Percentiles rank a stretch among this genome's conserved stretches.
phyloP scores from a whole-genome alignment of 2,797 vertebrate genomes.

The Tapera naevia region DNA sequence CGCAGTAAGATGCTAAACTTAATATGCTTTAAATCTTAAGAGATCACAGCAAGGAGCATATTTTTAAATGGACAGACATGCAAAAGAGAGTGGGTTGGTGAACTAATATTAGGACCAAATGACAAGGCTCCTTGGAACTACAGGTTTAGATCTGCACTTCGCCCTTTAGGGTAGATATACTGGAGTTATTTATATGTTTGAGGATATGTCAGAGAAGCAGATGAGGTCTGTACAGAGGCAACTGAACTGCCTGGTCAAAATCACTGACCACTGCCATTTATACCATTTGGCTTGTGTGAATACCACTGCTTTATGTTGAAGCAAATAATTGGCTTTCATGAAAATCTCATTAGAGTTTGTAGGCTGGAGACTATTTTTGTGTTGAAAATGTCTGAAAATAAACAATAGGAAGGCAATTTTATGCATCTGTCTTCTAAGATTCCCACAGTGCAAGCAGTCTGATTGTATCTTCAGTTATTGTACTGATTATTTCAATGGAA shows the following conservation, averaged over 20 bases:
- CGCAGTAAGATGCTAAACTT: neutral
- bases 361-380: neutral
- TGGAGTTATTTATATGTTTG: constrained; percentile 50
- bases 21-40: neutral
- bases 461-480: neutral
- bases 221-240: neutral
- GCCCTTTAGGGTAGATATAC: constrained; percentile 32
- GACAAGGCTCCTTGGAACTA: constrained; percentile 5
- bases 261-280: neutral
- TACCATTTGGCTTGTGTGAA: neutral
- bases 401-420: neutral
- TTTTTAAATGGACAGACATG: constrained; percentile 39
- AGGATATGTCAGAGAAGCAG: constrained; percentile 1
- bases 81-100: neutral
- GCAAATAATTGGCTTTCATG: neutral
- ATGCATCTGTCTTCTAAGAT: neutral
- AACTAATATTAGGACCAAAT: constrained; percentile 42
- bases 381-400: neutral
- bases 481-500: neutral
- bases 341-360: neutral
- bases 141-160: constrained; percentile 44
- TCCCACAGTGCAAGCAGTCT: neutral
- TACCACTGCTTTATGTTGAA: neutral
- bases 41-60: neutral
- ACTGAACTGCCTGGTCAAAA: neutral